Conservation (phyloP, 2,113 vertebrate genomes). For the Amblyornis subalaris region DNA sequence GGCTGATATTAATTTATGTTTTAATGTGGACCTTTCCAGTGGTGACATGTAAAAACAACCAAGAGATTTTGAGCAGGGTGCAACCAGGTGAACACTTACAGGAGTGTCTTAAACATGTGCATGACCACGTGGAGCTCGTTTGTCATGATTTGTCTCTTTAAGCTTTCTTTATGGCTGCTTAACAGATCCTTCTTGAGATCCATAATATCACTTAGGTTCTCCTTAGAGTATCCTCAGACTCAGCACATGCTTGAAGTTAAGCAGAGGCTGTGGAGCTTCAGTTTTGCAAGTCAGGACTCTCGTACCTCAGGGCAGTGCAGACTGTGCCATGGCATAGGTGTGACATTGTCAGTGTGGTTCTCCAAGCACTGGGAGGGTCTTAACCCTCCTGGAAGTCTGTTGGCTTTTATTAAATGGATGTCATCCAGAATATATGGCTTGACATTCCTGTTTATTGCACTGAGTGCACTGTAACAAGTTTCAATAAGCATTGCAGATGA, state of each 20-base stretch:
- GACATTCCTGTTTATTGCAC: background rate
- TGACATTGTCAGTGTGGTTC: fast-evolving
- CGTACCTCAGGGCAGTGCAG: fast-evolving
- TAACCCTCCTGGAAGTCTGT: background rate
- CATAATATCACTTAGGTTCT: background rate
- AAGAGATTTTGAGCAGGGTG: background rate
- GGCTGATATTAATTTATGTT: background rate
- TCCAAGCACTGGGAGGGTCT: fast-evolving
- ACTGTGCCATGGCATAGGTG: fast-evolving
- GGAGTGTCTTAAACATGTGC: background rate
- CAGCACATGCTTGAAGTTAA: background rate
- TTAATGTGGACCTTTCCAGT: background rate
- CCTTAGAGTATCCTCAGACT: background rate
- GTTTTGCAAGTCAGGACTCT: fast-evolving
- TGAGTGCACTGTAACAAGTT: background rate
- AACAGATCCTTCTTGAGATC: background rate
- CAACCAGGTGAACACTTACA: background rate
- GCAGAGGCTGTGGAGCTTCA: background rate
- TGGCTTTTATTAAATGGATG: background rate
- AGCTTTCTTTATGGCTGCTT: background rate
- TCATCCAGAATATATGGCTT: background rate
- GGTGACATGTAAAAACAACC: background rate
- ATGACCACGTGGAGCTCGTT: fast-evolving
- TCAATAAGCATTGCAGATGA: background rate
- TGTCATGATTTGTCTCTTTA: background rate